These are phyloP conservation scores for Rostratula benghalensis DNA, from an alignment of 2,113 vertebrate species.

Conservation along the genomic window DNA sequence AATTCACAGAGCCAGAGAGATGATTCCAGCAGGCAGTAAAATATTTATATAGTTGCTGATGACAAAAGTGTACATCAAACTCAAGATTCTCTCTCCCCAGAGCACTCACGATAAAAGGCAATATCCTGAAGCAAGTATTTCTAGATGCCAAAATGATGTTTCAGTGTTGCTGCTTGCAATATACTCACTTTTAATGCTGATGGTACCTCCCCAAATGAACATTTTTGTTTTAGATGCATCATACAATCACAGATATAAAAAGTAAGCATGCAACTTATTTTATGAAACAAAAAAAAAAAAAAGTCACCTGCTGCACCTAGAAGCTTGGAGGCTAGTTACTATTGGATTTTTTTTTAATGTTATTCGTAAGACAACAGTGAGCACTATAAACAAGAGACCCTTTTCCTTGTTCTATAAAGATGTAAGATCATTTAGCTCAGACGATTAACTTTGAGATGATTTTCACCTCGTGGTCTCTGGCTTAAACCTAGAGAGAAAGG, in stretches of 20 bases:
- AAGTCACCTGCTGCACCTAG: neutral
- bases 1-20: conserved; percentile 16
- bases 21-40: conserved; percentile 13
- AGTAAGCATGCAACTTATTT: neutral
- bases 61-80: neutral
- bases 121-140: conserved; percentile 26
- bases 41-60: conserved; percentile 41
- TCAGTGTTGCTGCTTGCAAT: conserved; percentile 19
- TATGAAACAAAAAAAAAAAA: neutral
- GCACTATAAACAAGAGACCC: neutral
- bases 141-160: neutral
- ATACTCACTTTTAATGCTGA: conserved; percentile 13
- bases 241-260: conserved; percentile 19
- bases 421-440: neutral
- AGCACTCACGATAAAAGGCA: neutral
- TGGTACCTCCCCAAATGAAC: conserved; percentile 35
- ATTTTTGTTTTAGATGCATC: conserved; percentile 11
- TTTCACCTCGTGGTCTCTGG: neutral
- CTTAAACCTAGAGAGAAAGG: neutral
- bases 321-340: neutral
- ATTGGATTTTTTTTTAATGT: neutral
- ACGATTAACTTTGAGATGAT: neutral
- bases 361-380: conserved; percentile 10
- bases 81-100: neutral
- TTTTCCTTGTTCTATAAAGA: neutral